Evolutionary conservation across 2,888 invertebrate genomes (phyloP).

Genomic region (Chesias legatella): DNA sequence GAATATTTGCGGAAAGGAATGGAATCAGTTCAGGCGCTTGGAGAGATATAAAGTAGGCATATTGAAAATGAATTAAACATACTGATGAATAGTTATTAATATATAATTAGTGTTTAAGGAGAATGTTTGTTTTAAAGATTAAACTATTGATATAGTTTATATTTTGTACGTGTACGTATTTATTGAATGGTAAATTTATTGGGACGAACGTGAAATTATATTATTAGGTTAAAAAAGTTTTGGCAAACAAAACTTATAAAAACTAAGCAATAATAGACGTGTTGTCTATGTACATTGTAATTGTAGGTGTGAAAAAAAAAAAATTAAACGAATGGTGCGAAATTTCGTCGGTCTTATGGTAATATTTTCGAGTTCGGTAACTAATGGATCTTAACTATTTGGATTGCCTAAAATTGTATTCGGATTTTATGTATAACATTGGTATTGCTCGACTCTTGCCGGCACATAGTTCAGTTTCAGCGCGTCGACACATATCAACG

Average conservation of each 20-base stretch:
- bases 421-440: slow-evolving; percentile 66
- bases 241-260: slow-evolving; percentile 74
- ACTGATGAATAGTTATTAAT: slow-evolving; percentile 80
- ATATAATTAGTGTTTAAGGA: slow-evolving; percentile 73
- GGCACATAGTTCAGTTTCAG: slow-evolving; percentile 41
- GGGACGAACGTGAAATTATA: slow-evolving; percentile 78
- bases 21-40: slow-evolving; percentile 72
- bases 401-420: slow-evolving; percentile 69
- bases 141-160: slow-evolving; percentile 81
- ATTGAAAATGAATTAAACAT: slow-evolving; percentile 76
- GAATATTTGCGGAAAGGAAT: slow-evolving; percentile 60
- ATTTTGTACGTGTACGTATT: slow-evolving; percentile 81
- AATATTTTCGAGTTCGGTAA: slow-evolving; percentile 51
- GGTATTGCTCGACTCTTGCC: slow-evolving; percentile 70
- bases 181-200: slow-evolving; percentile 80
- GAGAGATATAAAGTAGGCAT: slow-evolving; percentile 79
- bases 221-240: slow-evolving; percentile 75
- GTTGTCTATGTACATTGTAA: slow-evolving; percentile 77
- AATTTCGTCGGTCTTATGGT: slow-evolving; percentile 71
- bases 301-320: slow-evolving; percentile 64
- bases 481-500: slow-evolving; percentile 71
- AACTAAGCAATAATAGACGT: slow-evolving; percentile 77
- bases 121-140: slow-evolving; percentile 80
- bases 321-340: slow-evolving; percentile 75
- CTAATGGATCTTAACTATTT: no score